Evolutionary conservation across 2,888 invertebrate genomes (phyloP), one percentile per base, ranked within the genome.

Genomic region (Caenorhabditis sp.): DNA sequence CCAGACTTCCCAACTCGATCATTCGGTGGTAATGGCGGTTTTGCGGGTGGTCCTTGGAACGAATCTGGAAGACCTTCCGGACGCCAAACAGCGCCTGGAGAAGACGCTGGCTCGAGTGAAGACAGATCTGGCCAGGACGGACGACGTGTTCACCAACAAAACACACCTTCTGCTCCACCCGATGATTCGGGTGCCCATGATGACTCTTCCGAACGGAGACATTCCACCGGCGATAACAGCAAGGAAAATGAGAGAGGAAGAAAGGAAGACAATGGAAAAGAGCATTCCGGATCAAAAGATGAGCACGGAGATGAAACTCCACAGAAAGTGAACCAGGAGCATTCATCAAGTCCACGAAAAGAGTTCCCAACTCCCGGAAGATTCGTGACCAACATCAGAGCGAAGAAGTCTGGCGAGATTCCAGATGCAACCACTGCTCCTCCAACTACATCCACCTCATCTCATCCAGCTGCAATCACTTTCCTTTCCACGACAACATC

Each of bases 21-120:
- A 73, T 80, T 84, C 84, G 84, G 84, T 84, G 74, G 80, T 84
- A 47, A 64, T 76, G 80, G 84, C 80, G 77, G 84, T 84, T 74
- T 75, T 84, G 69, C 79, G 84, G 63, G 84, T 84, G 72, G 80
- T 81, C 77, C 80, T 84, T 80, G 84, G 84, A 54, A 81, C 64
- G 63, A 56, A 81, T 35, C 84, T 84, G 51, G 68, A 84, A 51
- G 84, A 80, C 16, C 84, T 84, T 28, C 84, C 75, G 79, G 66
- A 80, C 79, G 79, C 72, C 24, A 74, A 58, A 47, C 44, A 74
- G 26, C 74, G 80, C 24, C 56, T 74, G 54, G 77, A 77, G 73
- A 81, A 41, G 58, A 77, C 80, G 41, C 19, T 84, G 72, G 49
- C 44, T 56, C 66, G 61, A 28, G 68, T 84, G 77, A 77, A 74